phyloP scores from a whole-genome alignment of 2,888 invertebrate genomes.

The Lepidochrysops patricia region DNA sequence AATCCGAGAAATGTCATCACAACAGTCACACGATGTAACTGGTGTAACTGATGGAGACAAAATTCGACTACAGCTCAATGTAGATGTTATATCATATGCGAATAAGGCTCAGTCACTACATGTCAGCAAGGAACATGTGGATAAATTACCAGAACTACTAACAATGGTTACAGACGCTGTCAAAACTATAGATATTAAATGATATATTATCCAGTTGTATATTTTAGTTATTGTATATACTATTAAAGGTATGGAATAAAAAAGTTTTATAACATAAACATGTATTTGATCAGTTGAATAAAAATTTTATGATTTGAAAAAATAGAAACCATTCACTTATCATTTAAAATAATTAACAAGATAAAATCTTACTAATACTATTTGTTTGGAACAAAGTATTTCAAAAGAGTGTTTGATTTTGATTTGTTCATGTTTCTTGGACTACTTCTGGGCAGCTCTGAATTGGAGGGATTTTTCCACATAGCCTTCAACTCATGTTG shows the following conservation, averaged over 20 bases:
- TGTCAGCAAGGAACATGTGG: constrained; percentile 71
- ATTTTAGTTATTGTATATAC: constrained; percentile 28
- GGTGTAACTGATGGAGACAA: constrained; percentile 93
- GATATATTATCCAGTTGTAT: constrained; percentile 59
- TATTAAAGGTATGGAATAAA: constrained; percentile 24
- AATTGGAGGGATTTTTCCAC: constrained; percentile 73
- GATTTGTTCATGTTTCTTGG: constrained; percentile 69
- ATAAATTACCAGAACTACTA: constrained; percentile 75
- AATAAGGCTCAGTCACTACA: constrained; percentile 74
- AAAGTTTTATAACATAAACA: constrained; percentile 65
- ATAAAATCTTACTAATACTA: constrained; percentile 73
- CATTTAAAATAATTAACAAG: constrained; percentile 68
- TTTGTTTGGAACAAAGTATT: constrained; percentile 81
- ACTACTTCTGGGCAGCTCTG: constrained; percentile 54
- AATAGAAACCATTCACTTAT: constrained; percentile 75
- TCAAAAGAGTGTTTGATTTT: constrained; percentile 77
- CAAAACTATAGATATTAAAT: constrained; percentile 72
- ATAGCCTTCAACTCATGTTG: constrained; percentile 83
- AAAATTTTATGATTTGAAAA: constrained; percentile 73
- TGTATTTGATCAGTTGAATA: constrained; percentile 73
- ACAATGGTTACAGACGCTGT: constrained; percentile 78
- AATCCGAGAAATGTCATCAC: constrained; percentile 77
- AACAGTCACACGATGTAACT: constrained; percentile 63
- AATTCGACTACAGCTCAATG: constrained; percentile 90
- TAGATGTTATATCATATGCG: constrained; percentile 87